Percentiles rank a stretch among this genome's conserved stretches.
phyloP scores from a whole-genome alignment of 2,888 invertebrate species.

The Leptinotarsa haldemani region DNA sequence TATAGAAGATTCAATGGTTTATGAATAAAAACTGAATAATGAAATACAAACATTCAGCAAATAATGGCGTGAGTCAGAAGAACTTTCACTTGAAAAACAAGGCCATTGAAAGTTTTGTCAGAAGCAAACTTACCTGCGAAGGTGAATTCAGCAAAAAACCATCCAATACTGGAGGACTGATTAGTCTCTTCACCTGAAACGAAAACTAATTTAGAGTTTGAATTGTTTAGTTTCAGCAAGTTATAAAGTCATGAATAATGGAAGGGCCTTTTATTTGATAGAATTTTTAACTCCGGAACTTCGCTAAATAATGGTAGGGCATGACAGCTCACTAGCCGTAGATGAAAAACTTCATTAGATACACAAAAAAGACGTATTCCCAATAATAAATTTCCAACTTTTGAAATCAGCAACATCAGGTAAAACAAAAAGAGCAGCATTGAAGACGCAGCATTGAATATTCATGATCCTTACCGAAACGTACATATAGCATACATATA shows the following conservation, averaged over 20 bases:
- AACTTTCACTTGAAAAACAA: slow-evolving; percentile 2
- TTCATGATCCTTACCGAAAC: too few relatives aligned
- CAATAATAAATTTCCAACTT: too few relatives aligned
- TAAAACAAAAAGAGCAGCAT: too few relatives aligned
- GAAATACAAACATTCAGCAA: too few relatives aligned
- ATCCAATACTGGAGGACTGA: neutral
- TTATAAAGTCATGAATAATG: neutral
- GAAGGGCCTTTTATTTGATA: neutral
- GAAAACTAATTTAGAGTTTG: neutral
- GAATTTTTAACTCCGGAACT: neutral
- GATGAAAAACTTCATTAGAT: neutral
- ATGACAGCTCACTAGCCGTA: neutral
- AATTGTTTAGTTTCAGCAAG: slow-evolving; percentile 3
- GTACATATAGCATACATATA: too few relatives aligned
- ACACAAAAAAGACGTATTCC: neutral
- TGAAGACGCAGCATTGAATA: too few relatives aligned
- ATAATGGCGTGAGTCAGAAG: too few relatives aligned
- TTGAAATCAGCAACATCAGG: too few relatives aligned
- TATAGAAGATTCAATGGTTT: too few relatives aligned
- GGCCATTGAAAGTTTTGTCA: neutral
- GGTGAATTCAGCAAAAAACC: neutral
- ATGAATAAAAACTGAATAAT: too few relatives aligned
- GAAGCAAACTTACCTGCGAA: neutral
- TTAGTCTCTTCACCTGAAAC: slow-evolving; percentile 13
- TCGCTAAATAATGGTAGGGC: neutral